Evolutionary conservation across 2,888 invertebrate genomes (phyloP).

Genomic region (Ctena decussata): DNA sequence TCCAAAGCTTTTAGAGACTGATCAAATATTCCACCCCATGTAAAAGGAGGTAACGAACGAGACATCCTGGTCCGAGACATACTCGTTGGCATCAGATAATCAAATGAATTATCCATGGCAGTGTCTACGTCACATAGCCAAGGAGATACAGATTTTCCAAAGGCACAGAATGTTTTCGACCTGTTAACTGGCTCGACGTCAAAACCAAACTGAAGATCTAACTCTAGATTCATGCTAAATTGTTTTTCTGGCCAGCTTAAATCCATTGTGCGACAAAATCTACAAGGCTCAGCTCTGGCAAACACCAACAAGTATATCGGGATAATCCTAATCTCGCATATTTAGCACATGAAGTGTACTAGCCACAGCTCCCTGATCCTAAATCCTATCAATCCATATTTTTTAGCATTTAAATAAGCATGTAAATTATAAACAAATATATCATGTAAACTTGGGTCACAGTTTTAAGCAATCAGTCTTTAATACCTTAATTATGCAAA

Average conservation of each 20-base stretch:
- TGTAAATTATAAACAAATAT: constrained; percentile 7
- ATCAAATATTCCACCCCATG: constrained; percentile 45
- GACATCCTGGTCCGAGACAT: constrained; percentile 34
- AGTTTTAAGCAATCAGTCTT: constrained; percentile 1
- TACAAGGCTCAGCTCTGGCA: background rate
- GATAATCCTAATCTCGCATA: constrained; percentile 1
- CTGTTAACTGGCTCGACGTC: background rate
- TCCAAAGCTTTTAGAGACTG: constrained; percentile 52
- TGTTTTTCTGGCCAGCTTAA: background rate
- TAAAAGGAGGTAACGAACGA: background rate
- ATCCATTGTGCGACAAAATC: background rate
- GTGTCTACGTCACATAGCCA: constrained; percentile 1
- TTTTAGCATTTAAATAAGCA: background rate
- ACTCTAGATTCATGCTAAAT: background rate
- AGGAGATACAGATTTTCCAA: background rate
- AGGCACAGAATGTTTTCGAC: background rate
- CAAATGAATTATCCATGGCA: constrained; percentile 47
- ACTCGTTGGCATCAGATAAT: constrained; percentile 57
- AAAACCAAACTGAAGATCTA: background rate
- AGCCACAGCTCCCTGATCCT: background rate
- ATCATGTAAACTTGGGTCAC: constrained; percentile 2
- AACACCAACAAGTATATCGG: background rate
- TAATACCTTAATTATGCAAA: no score
- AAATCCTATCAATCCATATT: constrained; percentile 8
- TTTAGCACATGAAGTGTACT: background rate